Conservation (phyloP, 2,888 invertebrate genomes). For the Drepanosiphum platanoidis region DNA sequence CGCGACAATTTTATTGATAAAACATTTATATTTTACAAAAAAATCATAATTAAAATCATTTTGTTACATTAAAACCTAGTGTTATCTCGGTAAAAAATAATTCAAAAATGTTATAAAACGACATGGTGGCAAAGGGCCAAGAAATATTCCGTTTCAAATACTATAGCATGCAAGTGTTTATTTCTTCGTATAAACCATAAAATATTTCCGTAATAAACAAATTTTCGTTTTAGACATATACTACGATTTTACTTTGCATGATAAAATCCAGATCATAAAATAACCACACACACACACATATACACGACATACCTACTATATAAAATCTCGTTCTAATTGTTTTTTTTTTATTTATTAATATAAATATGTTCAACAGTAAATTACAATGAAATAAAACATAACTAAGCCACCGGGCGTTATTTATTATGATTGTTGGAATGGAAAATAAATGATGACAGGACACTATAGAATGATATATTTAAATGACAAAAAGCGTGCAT, state of each 20-base stretch:
- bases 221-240: neutral
- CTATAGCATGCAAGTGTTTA: neutral
- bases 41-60: neutral
- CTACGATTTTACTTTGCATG: too few relatives aligned
- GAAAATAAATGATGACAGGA: neutral
- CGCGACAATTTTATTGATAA: too few relatives aligned
- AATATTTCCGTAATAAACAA: neutral
- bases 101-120: too few relatives aligned
- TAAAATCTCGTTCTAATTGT: too few relatives aligned
- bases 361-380: neutral
- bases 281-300: too few relatives aligned
- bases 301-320: too few relatives aligned
- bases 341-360: too few relatives aligned
- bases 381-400: neutral
- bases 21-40: neutral
- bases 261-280: too few relatives aligned
- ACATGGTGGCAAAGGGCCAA: neutral
- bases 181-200: neutral
- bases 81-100: too few relatives aligned
- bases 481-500: too few relatives aligned
- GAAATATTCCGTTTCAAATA: neutral
- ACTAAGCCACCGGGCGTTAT: neutral
- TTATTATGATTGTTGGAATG: neutral
- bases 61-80: neutral
- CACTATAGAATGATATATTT: neutral